Evolutionary conservation across 2,797 vertebrate genomes (phyloP).

Genomic region (Leuciscus waleckii): DNA sequence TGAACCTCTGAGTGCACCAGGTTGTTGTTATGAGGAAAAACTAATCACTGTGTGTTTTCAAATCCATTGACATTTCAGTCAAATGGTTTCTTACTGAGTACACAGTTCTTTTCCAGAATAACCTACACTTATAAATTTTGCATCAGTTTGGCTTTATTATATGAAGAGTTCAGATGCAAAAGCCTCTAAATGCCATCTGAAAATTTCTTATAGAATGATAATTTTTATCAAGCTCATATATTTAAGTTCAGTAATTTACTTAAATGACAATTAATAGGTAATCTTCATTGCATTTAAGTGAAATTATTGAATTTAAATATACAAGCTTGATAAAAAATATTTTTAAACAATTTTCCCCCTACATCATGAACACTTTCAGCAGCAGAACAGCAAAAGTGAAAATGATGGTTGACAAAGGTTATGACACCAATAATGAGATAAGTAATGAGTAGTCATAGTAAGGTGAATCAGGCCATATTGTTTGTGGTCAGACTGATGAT

Average conservation of each 20-base stretch:
- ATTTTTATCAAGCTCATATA: no score
- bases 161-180: no score
- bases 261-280: no score
- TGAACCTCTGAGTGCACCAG: not conserved
- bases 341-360: not conserved
- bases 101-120: not conserved
- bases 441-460: constrained; percentile 38
- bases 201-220: no score
- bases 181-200: no score
- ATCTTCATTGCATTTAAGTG: no score
- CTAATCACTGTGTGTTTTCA: not conserved
- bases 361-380: not conserved
- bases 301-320: no score
- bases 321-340: no score
- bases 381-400: not conserved
- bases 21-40: not conserved
- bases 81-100: not conserved
- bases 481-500: constrained; percentile 38
- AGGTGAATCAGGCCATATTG: constrained; percentile 37
- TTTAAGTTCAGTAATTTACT: no score
- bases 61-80: not conserved
- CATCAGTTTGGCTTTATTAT: not conserved
- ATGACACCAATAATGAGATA: constrained; percentile 35
- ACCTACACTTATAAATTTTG: not conserved
- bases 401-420: constrained; percentile 31